Conservation (phyloP, 2,888 invertebrate genomes). For the Mythimna impura region DNA sequence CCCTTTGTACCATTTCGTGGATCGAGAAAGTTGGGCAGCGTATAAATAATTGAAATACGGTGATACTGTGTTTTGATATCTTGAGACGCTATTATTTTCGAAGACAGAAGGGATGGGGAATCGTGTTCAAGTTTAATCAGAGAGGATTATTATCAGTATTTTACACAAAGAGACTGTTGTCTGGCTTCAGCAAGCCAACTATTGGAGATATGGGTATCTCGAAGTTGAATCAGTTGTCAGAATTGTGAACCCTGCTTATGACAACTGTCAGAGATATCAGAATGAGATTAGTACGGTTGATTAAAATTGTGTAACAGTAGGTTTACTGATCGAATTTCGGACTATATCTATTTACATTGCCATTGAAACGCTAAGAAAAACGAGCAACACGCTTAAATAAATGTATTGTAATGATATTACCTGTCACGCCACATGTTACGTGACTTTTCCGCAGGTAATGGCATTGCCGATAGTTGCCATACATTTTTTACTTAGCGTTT, state of each 20-base stretch:
- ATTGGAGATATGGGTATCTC: constrained; percentile 37
- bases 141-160: constrained; percentile 26
- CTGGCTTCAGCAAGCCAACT: not conserved
- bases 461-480: no score
- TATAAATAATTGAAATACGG: constrained; percentile 49
- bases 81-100: constrained; percentile 30
- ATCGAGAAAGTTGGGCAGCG: constrained; percentile 36
- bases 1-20: constrained; percentile 23
- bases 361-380: no score
- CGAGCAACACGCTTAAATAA: no score
- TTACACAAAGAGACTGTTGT: constrained; percentile 45
- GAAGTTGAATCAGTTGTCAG: constrained; percentile 27
- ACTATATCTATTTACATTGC: no score
- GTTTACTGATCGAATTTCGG: no score
- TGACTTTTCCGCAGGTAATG: no score
- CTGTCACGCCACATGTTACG: no score
- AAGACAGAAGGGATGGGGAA: not conserved
- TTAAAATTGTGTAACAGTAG: not conserved
- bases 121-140: constrained; percentile 35
- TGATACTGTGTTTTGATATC: constrained; percentile 37
- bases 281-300: not conserved
- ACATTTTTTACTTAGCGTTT: no score
- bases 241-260: constrained; percentile 19
- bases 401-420: no score
- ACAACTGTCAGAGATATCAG: constrained; percentile 20